Percentiles rank a stretch among this genome's conserved stretches.
These are phyloP conservation scores for Haemorhous mexicanus DNA, from an alignment of 2,113 vertebrate genomes.

Conservation along the genomic window DNA sequence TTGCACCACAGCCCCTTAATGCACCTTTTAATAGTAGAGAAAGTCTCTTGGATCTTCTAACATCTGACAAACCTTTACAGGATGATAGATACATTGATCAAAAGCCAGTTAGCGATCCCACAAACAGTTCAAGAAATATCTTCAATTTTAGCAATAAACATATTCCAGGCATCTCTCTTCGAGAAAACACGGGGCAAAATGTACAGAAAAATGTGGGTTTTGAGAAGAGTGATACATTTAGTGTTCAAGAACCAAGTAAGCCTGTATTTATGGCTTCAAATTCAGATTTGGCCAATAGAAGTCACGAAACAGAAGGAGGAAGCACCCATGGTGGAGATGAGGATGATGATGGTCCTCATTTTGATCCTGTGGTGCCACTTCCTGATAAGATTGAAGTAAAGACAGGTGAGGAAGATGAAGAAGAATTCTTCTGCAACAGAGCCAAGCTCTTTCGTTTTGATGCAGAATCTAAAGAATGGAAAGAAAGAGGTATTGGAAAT, in stretches of 20 bases:
- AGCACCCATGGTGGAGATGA: constrained; percentile 84
- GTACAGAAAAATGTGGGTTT: constrained; percentile 70
- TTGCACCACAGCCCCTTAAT: constrained; percentile 47
- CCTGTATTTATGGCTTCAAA: constrained; percentile 62
- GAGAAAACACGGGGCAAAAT: constrained; percentile 66
- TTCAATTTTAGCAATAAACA: constrained; percentile 85
- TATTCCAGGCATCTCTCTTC: constrained; percentile 71
- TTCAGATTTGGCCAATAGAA: constrained; percentile 70
- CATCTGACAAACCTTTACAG: constrained; percentile 84
- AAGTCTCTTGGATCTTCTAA: constrained; percentile 88
- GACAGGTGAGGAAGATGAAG: constrained; percentile 97
- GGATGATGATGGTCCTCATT: constrained; percentile 96
- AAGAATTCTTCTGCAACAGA: constrained; percentile 93
- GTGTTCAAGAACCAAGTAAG: constrained; percentile 73
- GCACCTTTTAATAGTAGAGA: constrained; percentile 78
- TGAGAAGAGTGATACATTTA: constrained; percentile 76
- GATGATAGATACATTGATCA: constrained; percentile 72
- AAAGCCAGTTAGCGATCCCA: constrained; percentile 68
- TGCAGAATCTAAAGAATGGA: constrained; percentile 92
- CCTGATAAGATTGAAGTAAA: constrained; percentile 97
- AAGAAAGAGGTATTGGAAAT: constrained; percentile 92
- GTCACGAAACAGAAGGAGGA: constrained; percentile 84
- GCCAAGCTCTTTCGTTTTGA: constrained; percentile 95
- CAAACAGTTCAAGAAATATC: constrained; percentile 65
- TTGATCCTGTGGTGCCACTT: constrained; percentile 96